These are phyloP conservation scores for Cataglyphis albicans DNA, from an alignment of 2,888 invertebrate species.

Conservation along the genomic window DNA sequence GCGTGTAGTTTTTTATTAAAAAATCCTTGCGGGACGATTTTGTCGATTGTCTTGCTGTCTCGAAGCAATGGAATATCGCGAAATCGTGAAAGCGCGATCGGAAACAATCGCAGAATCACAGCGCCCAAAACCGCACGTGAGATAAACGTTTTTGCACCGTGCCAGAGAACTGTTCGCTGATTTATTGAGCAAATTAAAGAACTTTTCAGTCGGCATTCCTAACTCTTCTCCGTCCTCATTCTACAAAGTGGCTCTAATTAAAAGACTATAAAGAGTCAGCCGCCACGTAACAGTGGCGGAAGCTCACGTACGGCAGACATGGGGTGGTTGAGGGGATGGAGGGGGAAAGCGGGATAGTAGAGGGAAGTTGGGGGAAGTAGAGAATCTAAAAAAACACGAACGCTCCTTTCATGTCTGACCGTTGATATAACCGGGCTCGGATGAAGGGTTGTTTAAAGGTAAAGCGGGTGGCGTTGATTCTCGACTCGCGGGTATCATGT, in stretches of 20 bases:
- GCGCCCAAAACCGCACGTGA: slow-evolving; percentile 66
- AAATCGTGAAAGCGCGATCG: slow-evolving; percentile 64
- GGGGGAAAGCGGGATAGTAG: neutral
- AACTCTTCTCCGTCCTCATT: slow-evolving; percentile 74
- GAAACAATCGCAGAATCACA: slow-evolving; percentile 41
- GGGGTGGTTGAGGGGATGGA: slow-evolving; percentile 3
- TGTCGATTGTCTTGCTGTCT: neutral
- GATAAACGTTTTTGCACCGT: slow-evolving; percentile 68
- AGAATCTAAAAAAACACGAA: slow-evolving; percentile 81
- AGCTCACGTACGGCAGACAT: slow-evolving; percentile 72
- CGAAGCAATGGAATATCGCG: slow-evolving; percentile 26
- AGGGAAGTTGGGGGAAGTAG: slow-evolving; percentile 66
- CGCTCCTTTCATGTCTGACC: slow-evolving; percentile 82
- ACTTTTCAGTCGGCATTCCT: slow-evolving; percentile 79
- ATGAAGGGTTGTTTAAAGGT: slow-evolving; percentile 62
- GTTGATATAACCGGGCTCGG: slow-evolving; percentile 75
- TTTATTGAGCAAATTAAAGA: slow-evolving; percentile 82
- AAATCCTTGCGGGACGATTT: neutral
- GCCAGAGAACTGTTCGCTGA: slow-evolving; percentile 71
- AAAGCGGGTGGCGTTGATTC: slow-evolving; percentile 57
- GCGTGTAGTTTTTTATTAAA: neutral
- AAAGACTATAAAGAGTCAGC: slow-evolving; percentile 82
- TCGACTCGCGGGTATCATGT: slow-evolving; percentile 62
- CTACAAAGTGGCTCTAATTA: slow-evolving; percentile 83
- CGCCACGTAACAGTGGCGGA: slow-evolving; percentile 78